phyloP scores from a whole-genome alignment of 2,888 invertebrate species.

The Hedychridium roseum region DNA sequence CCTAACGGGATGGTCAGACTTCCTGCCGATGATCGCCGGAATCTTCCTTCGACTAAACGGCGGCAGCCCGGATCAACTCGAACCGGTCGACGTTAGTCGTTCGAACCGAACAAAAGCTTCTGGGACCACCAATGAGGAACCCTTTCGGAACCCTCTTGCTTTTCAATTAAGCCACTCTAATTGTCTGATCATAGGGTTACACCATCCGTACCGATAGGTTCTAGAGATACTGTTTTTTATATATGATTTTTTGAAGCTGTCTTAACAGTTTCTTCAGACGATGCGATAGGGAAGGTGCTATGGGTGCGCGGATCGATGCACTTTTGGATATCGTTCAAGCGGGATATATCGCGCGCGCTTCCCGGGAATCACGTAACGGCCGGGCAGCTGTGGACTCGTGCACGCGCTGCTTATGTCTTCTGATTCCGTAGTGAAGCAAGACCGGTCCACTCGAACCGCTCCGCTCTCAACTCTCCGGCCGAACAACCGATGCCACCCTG shows the following conservation, averaged over 20 bases:
- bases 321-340: neutral
- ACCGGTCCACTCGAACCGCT: slow-evolving; percentile 36
- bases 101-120: neutral
- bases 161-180: no score
- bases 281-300: no score
- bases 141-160: no score
- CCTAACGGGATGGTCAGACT: slow-evolving; percentile 47
- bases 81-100: neutral
- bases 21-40: slow-evolving; percentile 27
- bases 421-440: no score
- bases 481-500: slow-evolving; percentile 29
- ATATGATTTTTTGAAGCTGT: no score
- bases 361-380: no score
- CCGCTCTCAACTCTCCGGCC: slow-evolving; percentile 19
- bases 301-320: no score
- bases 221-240: no score
- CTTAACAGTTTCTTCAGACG: no score
- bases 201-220: no score
- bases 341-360: neutral
- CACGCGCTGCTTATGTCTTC: neutral
- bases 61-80: slow-evolving; percentile 2
- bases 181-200: no score
- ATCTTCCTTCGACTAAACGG: slow-evolving; percentile 25
- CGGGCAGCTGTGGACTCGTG: neutral
- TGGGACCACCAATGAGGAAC: neutral